A percentile compares a stretch with the other conserved stretches of the same genome.
These are phyloP conservation scores for Mactra quadrangularis DNA, from an alignment of 1,140 invertebrate genomes.

Conservation along the genomic window DNA sequence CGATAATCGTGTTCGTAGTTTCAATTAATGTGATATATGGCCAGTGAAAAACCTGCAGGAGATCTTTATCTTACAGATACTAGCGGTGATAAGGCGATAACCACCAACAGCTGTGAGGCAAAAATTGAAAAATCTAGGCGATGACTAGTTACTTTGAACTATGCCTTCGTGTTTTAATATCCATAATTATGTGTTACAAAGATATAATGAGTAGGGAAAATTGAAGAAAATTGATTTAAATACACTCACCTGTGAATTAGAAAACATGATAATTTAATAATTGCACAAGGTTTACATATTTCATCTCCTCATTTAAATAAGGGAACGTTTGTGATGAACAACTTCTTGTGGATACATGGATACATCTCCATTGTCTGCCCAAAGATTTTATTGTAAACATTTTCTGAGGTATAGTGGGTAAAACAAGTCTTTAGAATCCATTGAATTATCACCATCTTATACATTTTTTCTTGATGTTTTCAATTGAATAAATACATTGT, in stretches of 20 bases:
- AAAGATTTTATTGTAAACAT: background rate
- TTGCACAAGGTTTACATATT: background rate
- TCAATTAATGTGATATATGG: conserved; percentile 40
- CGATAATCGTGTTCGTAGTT: conserved; percentile 32
- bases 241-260: conserved; percentile 20
- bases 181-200: background rate
- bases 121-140: background rate
- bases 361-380: background rate
- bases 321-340: background rate
- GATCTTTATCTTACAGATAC: conserved; percentile 35
- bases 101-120: background rate
- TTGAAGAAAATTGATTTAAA: conserved; percentile 27
- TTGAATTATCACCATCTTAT: too few species aligned
- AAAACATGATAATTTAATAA: background rate
- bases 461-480: too few species aligned
- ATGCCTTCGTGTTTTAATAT: background rate
- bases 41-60: background rate
- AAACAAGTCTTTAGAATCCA: background rate
- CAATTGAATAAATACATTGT: too few species aligned
- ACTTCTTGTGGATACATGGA: background rate
- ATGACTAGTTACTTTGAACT: conserved; percentile 7
- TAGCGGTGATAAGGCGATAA: conserved; percentile 31
- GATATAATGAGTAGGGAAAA: background rate
- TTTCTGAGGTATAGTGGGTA: background rate
- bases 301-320: background rate